Percentiles rank a stretch among this genome's conserved stretches.
phyloP scores from a whole-genome alignment of 2,888 invertebrate genomes.

The Nemotelus pantherinus region DNA sequence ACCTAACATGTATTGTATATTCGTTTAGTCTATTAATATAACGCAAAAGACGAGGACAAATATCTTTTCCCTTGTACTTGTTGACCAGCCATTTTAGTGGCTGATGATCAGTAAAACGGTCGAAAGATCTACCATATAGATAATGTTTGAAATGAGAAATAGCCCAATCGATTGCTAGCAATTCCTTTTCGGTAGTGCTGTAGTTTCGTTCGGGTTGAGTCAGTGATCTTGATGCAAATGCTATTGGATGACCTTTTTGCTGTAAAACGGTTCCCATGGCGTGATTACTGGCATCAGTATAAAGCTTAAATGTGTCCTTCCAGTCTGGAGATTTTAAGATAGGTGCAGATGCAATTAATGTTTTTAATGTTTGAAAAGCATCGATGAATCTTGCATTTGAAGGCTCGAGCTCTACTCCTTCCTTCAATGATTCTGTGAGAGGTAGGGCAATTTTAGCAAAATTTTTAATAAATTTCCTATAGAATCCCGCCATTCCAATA shows the following conservation, averaged over 20 bases:
- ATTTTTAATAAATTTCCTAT: constrained; percentile 46
- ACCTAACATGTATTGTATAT: constrained; percentile 1
- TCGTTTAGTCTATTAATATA: neutral
- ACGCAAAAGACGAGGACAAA: neutral
- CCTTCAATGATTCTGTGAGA: constrained; percentile 23
- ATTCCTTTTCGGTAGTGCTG: neutral
- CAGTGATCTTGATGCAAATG: neutral
- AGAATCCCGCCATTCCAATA: constrained; percentile 46
- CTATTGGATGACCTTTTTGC: neutral
- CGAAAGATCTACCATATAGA: constrained; percentile 3
- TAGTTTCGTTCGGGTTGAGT: neutral
- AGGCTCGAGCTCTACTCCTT: neutral
- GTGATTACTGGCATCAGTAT: neutral
- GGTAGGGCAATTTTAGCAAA: constrained; percentile 48
- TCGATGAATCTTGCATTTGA: neutral
- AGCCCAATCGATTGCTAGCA: neutral
- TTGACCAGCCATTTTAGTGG: neutral
- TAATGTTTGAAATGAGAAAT: constrained; percentile 17
- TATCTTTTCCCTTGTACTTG: neutral
- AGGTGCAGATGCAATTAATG: neutral
- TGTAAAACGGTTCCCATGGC: neutral
- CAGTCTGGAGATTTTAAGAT: neutral
- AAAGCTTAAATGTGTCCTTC: neutral
- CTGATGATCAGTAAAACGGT: neutral
- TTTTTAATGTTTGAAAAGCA: constrained; percentile 1